phyloP scores from a whole-genome alignment of 2,888 invertebrate species.

The Clitarchus hookeri region DNA sequence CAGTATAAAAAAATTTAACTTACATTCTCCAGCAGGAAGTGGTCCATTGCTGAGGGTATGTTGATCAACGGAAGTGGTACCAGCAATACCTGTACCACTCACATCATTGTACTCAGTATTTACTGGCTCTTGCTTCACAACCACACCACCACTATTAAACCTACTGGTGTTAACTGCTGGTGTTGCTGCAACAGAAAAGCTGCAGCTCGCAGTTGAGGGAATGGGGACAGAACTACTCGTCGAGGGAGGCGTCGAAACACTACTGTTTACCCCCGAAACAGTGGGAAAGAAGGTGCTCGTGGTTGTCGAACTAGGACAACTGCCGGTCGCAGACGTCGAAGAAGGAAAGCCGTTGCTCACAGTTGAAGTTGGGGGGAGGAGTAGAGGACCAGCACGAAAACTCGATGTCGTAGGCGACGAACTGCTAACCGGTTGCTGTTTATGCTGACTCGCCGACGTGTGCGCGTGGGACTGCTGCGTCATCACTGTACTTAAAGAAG shows the following conservation, averaged over 20 bases:
- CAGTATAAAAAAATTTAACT: conserved; percentile 19
- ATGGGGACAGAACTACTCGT: neutral
- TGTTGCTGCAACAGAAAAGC: conserved; percentile 15
- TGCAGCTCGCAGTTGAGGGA: neutral
- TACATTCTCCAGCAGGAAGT: conserved; percentile 35
- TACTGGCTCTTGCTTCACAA: conserved; percentile 36
- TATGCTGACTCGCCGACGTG: neutral
- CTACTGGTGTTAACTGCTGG: conserved; percentile 31
- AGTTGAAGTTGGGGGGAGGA: neutral
- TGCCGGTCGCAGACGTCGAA: neutral
- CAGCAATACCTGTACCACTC: conserved; percentile 25
- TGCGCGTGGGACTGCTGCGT: neutral
- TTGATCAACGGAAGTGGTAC: conserved; percentile 25
- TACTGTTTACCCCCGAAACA: neutral
- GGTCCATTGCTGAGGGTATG: conserved; percentile 38
- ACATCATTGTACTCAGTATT: conserved; percentile 26
- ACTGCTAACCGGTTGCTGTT: neutral
- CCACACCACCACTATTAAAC: conserved; percentile 37
- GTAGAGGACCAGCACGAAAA: conserved; percentile 32
- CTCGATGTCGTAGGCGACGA: conserved; percentile 32
- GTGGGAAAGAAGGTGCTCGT: no score
- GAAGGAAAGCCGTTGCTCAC: conserved; percentile 1
- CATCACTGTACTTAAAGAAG: neutral
- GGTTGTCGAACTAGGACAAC: no score
- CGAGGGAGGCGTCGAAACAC: neutral